Percentiles rank a stretch among this genome's conserved stretches.
These are phyloP conservation scores for Phrynocephalus guinanensis DNA, from an alignment of 2,797 vertebrate genomes.

Conservation along the genomic window DNA sequence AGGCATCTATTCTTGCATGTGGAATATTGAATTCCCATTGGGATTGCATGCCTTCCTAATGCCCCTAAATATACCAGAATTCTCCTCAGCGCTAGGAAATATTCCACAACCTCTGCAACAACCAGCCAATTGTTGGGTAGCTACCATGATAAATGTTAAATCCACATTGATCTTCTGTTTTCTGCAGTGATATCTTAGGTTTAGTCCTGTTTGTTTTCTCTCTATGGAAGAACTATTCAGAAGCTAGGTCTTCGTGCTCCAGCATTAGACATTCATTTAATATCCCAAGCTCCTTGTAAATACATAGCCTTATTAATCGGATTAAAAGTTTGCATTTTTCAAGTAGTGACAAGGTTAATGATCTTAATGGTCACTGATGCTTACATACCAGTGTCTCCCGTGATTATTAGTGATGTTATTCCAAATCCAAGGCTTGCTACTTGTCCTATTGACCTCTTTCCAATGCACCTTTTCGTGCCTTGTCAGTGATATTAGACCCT, in stretches of 20 bases:
- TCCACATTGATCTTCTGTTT: not conserved
- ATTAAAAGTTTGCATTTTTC: conserved; percentile 31
- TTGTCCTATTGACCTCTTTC: conserved; percentile 49
- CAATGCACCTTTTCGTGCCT: conserved; percentile 45
- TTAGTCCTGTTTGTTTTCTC: not conserved
- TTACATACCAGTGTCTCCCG: not conserved
- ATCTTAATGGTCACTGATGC: conserved; percentile 37
- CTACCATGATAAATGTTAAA: not conserved
- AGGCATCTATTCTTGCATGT: no score
- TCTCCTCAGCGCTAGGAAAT: no score
- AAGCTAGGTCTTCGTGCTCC: not conserved
- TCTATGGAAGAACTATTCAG: conserved; percentile 3
- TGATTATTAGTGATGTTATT: conserved; percentile 36
- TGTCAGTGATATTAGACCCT: conserved; percentile 41
- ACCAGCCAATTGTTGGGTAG: not conserved
- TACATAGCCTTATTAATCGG: not conserved
- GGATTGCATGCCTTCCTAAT: no score
- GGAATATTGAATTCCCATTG: no score
- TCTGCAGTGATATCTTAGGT: not conserved
- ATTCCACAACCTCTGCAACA: no score
- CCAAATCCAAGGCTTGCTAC: conserved; percentile 35
- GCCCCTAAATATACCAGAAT: no score
- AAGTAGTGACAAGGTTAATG: conserved; percentile 28
- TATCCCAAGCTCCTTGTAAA: not conserved
- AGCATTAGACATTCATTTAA: not conserved